Evolutionary conservation across 2,113 vertebrate species (phyloP).

Genomic region (Sylvietta virens): DNA sequence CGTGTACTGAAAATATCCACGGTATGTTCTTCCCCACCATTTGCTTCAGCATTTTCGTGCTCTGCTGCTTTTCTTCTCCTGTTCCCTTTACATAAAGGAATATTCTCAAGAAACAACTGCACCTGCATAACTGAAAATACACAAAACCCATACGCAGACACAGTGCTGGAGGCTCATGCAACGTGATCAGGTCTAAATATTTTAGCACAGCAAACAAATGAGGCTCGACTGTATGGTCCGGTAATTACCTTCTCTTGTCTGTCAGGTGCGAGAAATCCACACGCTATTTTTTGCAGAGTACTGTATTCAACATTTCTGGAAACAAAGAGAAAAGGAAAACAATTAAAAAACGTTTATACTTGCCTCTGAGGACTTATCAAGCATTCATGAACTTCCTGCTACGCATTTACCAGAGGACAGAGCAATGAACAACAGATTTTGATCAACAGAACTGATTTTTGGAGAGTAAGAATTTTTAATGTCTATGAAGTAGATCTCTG

Average conservation of each 20-base stretch:
- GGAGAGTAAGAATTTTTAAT: not conserved
- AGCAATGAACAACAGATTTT: not conserved
- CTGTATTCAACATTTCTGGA: constrained; percentile 69
- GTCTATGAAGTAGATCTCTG: not conserved
- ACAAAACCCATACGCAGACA: not conserved
- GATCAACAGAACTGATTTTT: not conserved
- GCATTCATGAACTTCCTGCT: not conserved
- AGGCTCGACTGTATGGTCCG: not conserved
- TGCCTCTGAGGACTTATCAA: not conserved
- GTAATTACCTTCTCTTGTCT: constrained; percentile 72
- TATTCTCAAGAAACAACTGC: not conserved
- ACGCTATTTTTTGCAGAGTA: constrained; percentile 30
- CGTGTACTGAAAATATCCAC: not conserved
- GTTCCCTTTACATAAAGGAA: not conserved
- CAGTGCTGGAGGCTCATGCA: not conserved
- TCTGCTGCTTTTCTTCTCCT: not conserved
- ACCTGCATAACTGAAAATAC: not conserved
- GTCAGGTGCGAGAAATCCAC: constrained; percentile 69
- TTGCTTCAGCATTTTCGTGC: not conserved
- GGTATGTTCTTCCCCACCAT: not conserved
- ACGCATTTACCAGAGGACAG: not conserved
- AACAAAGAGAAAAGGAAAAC: not conserved
- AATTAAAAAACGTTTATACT: not conserved
- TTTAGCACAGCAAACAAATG: constrained; percentile 13
- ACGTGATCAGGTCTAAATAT: not conserved